Evolutionary conservation across 2,888 invertebrate genomes (phyloP), one percentile per base, ranked within the genome.

Genomic region (Pristionchus mayeri): DNA sequence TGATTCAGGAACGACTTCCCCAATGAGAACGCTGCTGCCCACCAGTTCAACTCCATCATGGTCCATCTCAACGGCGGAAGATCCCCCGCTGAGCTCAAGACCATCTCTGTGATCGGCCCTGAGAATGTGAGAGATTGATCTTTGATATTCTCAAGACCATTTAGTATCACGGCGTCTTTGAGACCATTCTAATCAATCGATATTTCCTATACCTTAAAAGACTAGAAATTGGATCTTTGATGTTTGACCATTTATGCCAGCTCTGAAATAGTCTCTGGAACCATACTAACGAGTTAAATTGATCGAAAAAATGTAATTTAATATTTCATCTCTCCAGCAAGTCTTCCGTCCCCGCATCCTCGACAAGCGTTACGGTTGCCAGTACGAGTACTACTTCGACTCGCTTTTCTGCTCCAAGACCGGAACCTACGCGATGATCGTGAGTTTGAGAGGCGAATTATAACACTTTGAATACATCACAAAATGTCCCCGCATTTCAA

Each of bases 341-440:
- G 37, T 83, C 0, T 27, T 83, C 48, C 83, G 83, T 71, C 83
- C 83, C 16, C 83, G 71, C 21, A 27, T 71, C 1, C 83, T 83
- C 24, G 83, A 67, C n/a, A 83, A 44, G 50, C 67, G 83, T 9
- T 83, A 71, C 27, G 71, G 83, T 37, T 83, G 83, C 71, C 24
- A 34, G n/a, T 83, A 67, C 37, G 67, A 83, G 83, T 83, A 50
- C 67, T 83, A 71, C 83, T 83, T 83, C 83, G 83, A 83, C 52
- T 67, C 83, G 2, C 16, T 83, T n/a, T 83, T 83, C 71, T 83
- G 83, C 71, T 52, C 18, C 37, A n/a, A 16, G 18, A 67, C 21
- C n/a, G 83, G 83, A 67, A 27, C 67, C 3, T 83, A 67, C 52
- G 52, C 83, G 1, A 44, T 83, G 67, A 48, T 67, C 13, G 83